Percentiles rank a stretch among this genome's conserved stretches.
Evolutionary conservation across 37 sponge, comb jelly and placozoan species (phyloP).

Genomic region (Amphimedon queenslandica): DNA sequence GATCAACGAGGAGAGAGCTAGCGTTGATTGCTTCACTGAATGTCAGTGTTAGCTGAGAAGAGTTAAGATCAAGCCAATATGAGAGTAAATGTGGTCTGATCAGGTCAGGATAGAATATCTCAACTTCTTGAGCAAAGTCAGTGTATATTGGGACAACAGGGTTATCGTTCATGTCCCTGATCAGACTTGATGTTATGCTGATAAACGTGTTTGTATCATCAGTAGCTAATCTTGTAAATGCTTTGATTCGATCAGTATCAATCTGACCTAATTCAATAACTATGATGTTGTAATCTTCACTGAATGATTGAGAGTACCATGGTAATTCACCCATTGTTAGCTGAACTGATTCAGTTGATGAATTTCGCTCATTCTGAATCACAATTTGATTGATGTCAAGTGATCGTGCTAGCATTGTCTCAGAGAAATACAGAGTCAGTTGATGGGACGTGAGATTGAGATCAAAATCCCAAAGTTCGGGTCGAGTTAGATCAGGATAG

Average conservation of each 20-base stretch:
- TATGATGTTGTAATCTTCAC: constrained; percentile 59
- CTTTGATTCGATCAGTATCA: constrained; percentile 79
- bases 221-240: constrained; percentile 70
- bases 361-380: constrained; percentile 57
- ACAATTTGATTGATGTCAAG: constrained; percentile 63
- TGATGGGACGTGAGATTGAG: constrained; percentile 69
- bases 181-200: constrained; percentile 31
- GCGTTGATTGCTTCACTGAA: constrained; percentile 81
- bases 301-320: not conserved
- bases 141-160: constrained; percentile 43
- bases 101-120: constrained; percentile 33
- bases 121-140: constrained; percentile 36
- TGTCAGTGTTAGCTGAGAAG: constrained; percentile 48
- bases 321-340: constrained; percentile 54
- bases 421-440: constrained; percentile 80
- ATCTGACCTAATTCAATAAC: constrained; percentile 57
- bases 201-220: constrained; percentile 66
- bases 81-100: constrained; percentile 48
- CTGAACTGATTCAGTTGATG: constrained; percentile 15
- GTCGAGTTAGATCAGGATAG: constrained; percentile 55
- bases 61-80: constrained; percentile 63
- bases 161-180: constrained; percentile 80
- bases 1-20: constrained; percentile 45
- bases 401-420: constrained; percentile 70
- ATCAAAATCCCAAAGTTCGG: constrained; percentile 72